These are phyloP conservation scores for Eumaeus atala DNA, from an alignment of 1,140 invertebrate genomes.

Conservation along the genomic window DNA sequence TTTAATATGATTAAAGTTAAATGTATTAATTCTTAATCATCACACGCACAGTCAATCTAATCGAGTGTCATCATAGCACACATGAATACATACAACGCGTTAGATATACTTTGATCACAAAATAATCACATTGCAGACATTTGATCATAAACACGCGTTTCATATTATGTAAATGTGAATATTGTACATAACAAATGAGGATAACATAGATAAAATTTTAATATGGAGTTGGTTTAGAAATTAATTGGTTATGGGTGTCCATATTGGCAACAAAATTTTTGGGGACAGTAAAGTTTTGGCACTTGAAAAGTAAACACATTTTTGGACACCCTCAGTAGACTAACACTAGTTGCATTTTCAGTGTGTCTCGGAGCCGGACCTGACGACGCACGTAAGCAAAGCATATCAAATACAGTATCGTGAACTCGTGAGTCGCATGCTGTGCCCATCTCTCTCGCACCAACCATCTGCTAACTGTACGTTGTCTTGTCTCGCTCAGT, in stretches of 20 bases:
- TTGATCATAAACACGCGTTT: slow-evolving; percentile 12
- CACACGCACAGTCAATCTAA: neutral
- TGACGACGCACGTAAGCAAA: slow-evolving; percentile 67
- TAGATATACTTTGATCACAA: slow-evolving; percentile 24
- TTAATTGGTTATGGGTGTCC: slow-evolving; percentile 36
- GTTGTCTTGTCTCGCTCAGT: slow-evolving; percentile 55
- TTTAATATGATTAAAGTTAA: neutral
- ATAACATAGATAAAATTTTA: slow-evolving; percentile 14
- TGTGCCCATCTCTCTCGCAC: slow-evolving; percentile 51
- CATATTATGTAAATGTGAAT: slow-evolving; percentile 32
- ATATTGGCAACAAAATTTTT: slow-evolving; percentile 31
- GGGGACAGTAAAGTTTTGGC: slow-evolving; percentile 25
- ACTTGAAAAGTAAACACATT: slow-evolving; percentile 21
- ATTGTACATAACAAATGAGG: slow-evolving; percentile 35
- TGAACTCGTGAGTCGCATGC: slow-evolving; percentile 69
- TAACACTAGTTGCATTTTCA: slow-evolving; percentile 68
- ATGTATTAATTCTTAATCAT: neutral
- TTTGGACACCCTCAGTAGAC: slow-evolving; percentile 45
- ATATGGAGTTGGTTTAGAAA: slow-evolving; percentile 23
- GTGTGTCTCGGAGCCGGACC: slow-evolving; percentile 65
- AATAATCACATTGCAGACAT: slow-evolving; percentile 9
- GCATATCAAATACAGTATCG: slow-evolving; percentile 54
- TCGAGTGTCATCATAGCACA: slow-evolving; percentile 16
- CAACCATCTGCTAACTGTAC: slow-evolving; percentile 47
- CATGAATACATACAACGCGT: slow-evolving; percentile 22